These are phyloP conservation scores for Acanthosepion lycidas DNA, from an alignment of 2,888 invertebrate genomes.

Conservation along the genomic window DNA sequence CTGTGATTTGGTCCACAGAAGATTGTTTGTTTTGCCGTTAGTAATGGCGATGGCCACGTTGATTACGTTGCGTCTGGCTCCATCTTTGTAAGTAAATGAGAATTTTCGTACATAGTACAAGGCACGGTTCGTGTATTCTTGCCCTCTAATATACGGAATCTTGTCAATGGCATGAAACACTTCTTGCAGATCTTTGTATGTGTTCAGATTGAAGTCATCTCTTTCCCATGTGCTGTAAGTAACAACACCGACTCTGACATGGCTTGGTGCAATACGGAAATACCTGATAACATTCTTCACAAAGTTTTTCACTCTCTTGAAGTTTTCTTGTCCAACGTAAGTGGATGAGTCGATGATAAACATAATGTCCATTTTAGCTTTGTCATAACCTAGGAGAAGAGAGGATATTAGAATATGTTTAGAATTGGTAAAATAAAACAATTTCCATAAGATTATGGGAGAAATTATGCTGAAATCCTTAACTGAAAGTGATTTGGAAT, in stretches of 20 bases:
- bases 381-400: not conserved
- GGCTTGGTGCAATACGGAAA: not conserved
- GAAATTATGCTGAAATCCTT: no score
- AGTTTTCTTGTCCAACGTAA: not conserved
- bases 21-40: not conserved
- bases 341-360: not conserved
- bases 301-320: not conserved
- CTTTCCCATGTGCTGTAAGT: not conserved
- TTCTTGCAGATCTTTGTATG: not conserved
- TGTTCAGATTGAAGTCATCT: not conserved
- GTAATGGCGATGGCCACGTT: conserved; percentile 16
- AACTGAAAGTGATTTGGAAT: no score
- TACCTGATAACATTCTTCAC: not conserved
- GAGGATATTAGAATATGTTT: not conserved
- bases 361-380: not conserved
- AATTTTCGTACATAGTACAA: not conserved
- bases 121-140: not conserved
- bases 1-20: not conserved
- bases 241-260: not conserved
- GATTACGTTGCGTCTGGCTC: not conserved
- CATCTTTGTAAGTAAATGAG: not conserved
- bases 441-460: no score
- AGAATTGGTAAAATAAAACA: no score
- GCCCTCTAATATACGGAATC: not conserved
- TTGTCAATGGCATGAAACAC: not conserved